A percentile compares a stretch with the other conserved stretches of the same genome.
These are phyloP conservation scores for Nannoperca obscura DNA, from an alignment of 2,797 vertebrate species.

Conservation along the genomic window DNA sequence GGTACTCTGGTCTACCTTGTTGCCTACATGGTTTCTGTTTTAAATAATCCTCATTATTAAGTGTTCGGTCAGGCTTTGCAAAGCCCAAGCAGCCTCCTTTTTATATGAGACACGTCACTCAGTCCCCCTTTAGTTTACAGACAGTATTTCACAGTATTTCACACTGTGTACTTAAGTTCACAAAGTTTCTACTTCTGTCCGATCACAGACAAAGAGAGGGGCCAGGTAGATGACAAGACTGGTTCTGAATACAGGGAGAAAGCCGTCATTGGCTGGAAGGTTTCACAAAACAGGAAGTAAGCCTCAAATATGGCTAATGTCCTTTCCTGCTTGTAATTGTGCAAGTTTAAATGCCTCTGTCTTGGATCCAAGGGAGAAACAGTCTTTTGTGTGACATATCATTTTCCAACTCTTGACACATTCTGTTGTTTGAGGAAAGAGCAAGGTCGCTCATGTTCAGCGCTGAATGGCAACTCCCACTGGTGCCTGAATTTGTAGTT, in stretches of 20 bases:
- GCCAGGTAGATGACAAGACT: conserved; percentile 44
- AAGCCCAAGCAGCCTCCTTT: conserved; percentile 55
- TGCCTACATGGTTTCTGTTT: conserved; percentile 49
- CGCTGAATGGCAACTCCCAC: conserved; percentile 37
- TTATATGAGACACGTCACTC: conserved; percentile 42
- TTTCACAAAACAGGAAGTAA: conserved; percentile 69
- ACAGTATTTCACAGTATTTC: conserved; percentile 45
- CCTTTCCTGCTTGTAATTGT: conserved; percentile 78
- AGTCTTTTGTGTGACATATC: conserved; percentile 41
- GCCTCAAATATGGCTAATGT: conserved; percentile 69
- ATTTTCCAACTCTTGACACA: conserved; percentile 52
- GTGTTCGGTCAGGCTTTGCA: conserved; percentile 49
- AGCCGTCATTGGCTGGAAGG: conserved; percentile 58
- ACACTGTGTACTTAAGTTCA: conserved; percentile 57
- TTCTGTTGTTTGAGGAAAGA: conserved; percentile 45
- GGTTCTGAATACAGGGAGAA: conserved; percentile 60
- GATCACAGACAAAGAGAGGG: conserved; percentile 60
- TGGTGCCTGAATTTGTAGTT: conserved; percentile 38
- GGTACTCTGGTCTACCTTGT: conserved; percentile 42
- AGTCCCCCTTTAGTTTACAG: conserved; percentile 49
- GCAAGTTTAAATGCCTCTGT: conserved; percentile 80
- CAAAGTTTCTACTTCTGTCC: conserved; percentile 53
- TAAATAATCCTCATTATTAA: conserved; percentile 56
- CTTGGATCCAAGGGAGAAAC: conserved; percentile 76
- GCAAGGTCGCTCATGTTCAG: conserved; percentile 26